These are phyloP conservation scores for Orthosia incerta DNA, from an alignment of 2,888 invertebrate species.

Conservation along the genomic window DNA sequence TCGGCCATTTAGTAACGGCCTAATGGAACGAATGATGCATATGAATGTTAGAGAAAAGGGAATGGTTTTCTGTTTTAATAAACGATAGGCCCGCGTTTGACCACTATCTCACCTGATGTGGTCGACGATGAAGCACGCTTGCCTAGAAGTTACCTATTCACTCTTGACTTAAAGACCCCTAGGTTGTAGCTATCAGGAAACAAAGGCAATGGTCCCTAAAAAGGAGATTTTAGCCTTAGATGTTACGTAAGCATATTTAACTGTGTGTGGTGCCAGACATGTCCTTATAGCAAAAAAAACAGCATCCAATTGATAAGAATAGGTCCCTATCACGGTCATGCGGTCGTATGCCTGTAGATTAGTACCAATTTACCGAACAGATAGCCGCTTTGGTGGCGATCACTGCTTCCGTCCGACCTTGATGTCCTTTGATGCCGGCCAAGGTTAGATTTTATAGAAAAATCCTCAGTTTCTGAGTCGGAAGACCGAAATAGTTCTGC, in stretches of 20 bases:
- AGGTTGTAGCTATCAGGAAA: no score
- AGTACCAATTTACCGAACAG: conserved; percentile 49
- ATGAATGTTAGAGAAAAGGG: neutral
- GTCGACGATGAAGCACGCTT: no score
- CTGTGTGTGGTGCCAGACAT: neutral
- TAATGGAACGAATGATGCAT: neutral
- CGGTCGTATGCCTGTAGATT: conserved; percentile 31
- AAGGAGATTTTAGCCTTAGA: neutral
- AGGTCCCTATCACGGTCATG: conserved; percentile 21
- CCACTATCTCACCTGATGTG: no score
- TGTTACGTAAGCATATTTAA: conserved; percentile 4
- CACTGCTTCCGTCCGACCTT: conserved; percentile 39
- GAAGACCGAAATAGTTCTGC: conserved; percentile 19
- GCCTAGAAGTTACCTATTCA: no score
- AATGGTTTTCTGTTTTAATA: no score
- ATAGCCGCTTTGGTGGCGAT: conserved; percentile 26
- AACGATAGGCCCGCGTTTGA: no score
- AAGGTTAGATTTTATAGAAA: conserved; percentile 30
- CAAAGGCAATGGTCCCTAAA: neutral
- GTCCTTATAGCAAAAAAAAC: neutral
- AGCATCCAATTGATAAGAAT: conserved; percentile 47
- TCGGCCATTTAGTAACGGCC: conserved; percentile 10
- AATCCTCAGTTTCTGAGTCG: conserved; percentile 9
- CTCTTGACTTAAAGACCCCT: no score
- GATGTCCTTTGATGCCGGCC: conserved; percentile 21